Evolutionary conservation across 2,888 invertebrate genomes (phyloP).

Genomic region (Dasypogon diadema): DNA sequence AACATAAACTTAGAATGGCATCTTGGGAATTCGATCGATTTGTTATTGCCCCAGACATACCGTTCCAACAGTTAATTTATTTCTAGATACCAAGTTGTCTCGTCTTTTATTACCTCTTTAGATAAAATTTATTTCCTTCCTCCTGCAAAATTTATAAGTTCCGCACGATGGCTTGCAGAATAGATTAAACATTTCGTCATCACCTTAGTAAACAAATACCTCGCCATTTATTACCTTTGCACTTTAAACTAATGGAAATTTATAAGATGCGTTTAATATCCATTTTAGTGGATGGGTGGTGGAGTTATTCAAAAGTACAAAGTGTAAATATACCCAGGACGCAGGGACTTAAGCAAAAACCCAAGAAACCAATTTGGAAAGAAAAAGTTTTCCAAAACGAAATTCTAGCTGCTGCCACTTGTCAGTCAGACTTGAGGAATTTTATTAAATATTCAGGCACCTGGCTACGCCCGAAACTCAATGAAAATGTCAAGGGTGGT

Average conservation of each 20-base stretch:
- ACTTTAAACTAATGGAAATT: constrained; percentile 30
- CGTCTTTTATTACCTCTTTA: constrained; percentile 47
- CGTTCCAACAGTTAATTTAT: constrained; percentile 44
- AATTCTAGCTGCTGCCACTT: constrained; percentile 34
- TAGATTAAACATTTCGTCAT: neutral
- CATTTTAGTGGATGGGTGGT: neutral
- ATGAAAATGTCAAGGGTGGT: constrained; percentile 37
- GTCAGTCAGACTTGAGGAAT: constrained; percentile 30
- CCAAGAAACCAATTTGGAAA: neutral
- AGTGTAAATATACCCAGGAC: constrained; percentile 11
- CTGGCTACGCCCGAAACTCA: constrained; percentile 38
- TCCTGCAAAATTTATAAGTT: constrained; percentile 42
- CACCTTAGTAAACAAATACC: constrained; percentile 8
- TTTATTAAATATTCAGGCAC: constrained; percentile 48
- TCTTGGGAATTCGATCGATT: constrained; percentile 48
- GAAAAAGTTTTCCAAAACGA: constrained; percentile 2
- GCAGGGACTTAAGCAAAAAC: neutral
- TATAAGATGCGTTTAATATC: constrained; percentile 12
- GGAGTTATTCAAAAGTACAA: neutral
- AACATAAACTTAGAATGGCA: constrained; percentile 39
- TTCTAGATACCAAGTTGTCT: constrained; percentile 38
- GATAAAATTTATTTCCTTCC: constrained; percentile 32
- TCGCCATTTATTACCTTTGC: neutral
- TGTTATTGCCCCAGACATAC: constrained; percentile 13
- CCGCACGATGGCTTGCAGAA: constrained; percentile 2